Base-by-base conservation (phyloP, 1,140 invertebrate genomes). In the Plectrocnemia conspersa region DNA sequence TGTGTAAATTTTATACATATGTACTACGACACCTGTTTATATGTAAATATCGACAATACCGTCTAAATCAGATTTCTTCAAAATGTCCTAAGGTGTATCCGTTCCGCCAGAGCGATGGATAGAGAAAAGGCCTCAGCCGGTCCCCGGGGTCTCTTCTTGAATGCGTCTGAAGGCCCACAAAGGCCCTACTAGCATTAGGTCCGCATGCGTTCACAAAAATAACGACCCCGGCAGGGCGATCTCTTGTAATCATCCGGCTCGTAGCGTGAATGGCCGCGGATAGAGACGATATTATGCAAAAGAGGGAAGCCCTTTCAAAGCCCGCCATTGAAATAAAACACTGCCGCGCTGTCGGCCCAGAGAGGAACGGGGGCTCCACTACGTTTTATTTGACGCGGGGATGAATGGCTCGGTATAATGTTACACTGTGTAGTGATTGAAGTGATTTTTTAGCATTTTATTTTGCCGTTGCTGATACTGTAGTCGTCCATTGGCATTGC, bases 131-230 rank as follows among this genome's bases (percentile, higher is more conserved):
- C n/a, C n/a, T n/a, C n/a, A n/a, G n/a, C n/a, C n/a, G n/a, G n/a
- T n/a, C n/a, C n/a, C n/a, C n/a, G n/a, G n/a, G n/a, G n/a, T n/a
- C n/a, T n/a, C n/a, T n/a, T n/a, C n/a, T n/a, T n/a, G n/a, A n/a
- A n/a, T n/a, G n/a, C n/a, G n/a, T n/a, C n/a, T n/a, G n/a, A n/a
- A n/a, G n/a, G n/a, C n/a, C n/a, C n/a, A n/a, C n/a, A n/a, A n/a
- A n/a, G n/a, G n/a, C n/a, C n/a, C n/a, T n/a, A n/a, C 35, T 6
- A 13, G 21, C 55, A 64, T 68, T 68, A 69, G 64, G 63, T 66
- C 70, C 70, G 72, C 66, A 70, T 72, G 70, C 69, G 64, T 73
- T 69, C 68, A 72, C 72, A 72, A 73, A 74, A 74, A 73, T 74
- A 74, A 74, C 72, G 71, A 74, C 70, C 64, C n/a, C 56, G 56